Conservation (phyloP, 2,113 vertebrate genomes). For the Lipotes vexillifer region DNA sequence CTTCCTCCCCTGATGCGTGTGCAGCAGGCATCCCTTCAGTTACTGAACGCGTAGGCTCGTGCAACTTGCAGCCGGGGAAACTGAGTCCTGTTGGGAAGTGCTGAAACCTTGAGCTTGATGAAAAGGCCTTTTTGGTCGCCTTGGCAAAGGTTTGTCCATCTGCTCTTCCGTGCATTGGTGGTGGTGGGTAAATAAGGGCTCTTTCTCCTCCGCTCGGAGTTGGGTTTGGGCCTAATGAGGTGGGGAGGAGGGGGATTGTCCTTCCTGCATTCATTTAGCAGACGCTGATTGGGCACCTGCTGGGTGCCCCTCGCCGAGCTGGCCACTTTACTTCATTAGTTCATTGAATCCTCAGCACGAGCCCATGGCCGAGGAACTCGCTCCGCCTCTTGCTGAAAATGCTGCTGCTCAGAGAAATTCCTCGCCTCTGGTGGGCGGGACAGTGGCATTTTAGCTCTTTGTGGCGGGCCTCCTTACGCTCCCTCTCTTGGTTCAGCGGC, state of each 20-base stretch:
- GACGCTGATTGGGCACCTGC: background rate
- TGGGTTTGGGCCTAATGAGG: background rate
- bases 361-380: background rate
- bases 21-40: no score
- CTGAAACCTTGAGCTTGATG: background rate
- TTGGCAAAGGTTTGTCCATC: background rate
- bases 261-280: background rate
- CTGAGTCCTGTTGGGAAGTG: background rate
- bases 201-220: background rate
- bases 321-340: background rate
- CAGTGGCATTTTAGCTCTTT: background rate
- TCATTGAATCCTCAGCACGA: background rate
- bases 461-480: background rate
- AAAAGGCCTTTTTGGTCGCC: background rate
- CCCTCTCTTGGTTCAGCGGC: background rate
- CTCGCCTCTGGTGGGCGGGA: background rate
- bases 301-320: background rate
- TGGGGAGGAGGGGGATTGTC: background rate
- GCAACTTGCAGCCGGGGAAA: fast-evolving
- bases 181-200: background rate
- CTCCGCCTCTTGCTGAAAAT: background rate
- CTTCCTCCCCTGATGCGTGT: background rate
- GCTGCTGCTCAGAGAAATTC: background rate
- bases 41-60: background rate
- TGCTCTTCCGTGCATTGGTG: background rate